Percentiles rank a stretch among this genome's conserved stretches.
Evolutionary conservation across 2,113 vertebrate species (phyloP).

Genomic region (Phyllostomus hastatus): DNA sequence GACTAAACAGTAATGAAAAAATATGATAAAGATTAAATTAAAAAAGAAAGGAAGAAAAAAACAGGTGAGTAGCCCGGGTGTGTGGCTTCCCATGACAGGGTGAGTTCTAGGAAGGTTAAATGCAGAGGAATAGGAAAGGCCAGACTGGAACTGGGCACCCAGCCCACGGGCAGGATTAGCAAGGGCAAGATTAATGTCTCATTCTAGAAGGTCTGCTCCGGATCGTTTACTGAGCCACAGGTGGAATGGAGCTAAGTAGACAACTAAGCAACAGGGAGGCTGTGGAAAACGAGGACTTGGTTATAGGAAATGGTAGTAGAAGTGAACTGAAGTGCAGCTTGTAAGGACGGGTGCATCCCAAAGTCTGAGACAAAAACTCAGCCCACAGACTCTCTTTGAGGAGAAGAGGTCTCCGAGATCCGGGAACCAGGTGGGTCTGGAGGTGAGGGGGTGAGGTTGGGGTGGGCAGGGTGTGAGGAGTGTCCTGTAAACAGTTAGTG

Average conservation of each 20-base stretch:
- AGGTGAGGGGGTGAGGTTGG: no score
- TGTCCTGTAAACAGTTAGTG: neutral
- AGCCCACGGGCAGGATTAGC: neutral
- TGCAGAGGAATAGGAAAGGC: neutral
- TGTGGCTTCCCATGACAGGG: neutral
- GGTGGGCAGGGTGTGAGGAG: neutral
- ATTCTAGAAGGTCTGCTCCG: neutral
- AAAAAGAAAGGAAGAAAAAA: neutral
- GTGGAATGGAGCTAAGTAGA: neutral
- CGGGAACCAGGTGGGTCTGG: neutral
- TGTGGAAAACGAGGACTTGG: neutral
- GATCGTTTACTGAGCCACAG: neutral
- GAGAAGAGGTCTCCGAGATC: neutral
- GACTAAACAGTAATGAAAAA: no score
- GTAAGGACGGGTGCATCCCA: neutral
- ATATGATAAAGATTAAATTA: no score
- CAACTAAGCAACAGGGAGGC: neutral
- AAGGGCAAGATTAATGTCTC: neutral
- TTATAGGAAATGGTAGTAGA: neutral
- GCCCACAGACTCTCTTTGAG: neutral
- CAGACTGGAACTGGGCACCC: neutral
- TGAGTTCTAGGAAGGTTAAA: neutral
- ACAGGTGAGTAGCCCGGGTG: neutral
- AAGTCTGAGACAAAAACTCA: neutral
- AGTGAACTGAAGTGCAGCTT: neutral